Percentiles rank a stretch among this genome's conserved stretches.
phyloP scores from a whole-genome alignment of 2,113 vertebrate genomes.

The Charina bottae region DNA sequence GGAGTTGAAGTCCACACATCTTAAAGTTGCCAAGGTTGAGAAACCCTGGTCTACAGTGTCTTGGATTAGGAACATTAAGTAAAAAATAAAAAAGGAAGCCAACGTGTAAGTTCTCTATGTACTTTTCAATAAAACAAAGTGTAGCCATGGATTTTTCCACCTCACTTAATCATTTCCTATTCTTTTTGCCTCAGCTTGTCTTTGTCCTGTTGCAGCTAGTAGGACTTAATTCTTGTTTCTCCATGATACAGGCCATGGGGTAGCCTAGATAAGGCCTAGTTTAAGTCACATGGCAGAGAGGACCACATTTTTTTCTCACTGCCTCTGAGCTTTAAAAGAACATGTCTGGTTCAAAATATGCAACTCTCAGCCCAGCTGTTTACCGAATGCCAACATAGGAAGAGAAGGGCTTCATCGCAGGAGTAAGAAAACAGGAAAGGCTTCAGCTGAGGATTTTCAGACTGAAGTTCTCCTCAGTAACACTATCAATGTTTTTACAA shows the following conservation, averaged over 20 bases:
- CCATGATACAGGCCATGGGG: background rate
- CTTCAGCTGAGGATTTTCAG: constrained; percentile 28
- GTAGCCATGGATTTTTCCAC: background rate
- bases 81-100: background rate
- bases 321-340: background rate
- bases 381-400: constrained; percentile 19
- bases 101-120: background rate
- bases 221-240: background rate
- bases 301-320: background rate
- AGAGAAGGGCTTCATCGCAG: background rate
- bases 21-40: no score
- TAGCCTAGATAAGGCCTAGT: background rate
- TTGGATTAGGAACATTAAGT: background rate
- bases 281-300: background rate
- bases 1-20: no score
- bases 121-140: background rate
- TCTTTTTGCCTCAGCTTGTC: background rate
- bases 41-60: background rate
- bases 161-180: background rate
- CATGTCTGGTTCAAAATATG: background rate
- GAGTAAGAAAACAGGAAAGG: constrained; percentile 35
- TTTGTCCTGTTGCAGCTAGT: background rate
- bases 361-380: background rate
- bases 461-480: constrained; percentile 53
- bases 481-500: constrained; percentile 54